These are phyloP conservation scores for Beris chalybata DNA, from an alignment of 2,888 invertebrate genomes.

Conservation along the genomic window DNA sequence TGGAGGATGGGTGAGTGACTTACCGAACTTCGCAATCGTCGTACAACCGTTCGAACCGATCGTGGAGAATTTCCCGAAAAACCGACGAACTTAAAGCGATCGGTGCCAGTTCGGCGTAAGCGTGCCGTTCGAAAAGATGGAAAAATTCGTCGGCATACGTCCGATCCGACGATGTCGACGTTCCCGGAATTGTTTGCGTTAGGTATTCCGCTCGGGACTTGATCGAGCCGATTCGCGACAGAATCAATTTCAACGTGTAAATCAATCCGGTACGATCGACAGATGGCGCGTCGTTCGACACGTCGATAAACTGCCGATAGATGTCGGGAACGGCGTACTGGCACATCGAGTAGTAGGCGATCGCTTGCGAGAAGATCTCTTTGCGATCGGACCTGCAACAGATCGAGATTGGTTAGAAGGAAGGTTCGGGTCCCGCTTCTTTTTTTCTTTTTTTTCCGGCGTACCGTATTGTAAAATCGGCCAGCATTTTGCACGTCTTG, in stretches of 20 bases:
- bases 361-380: constrained; percentile 53
- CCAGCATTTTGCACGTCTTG: constrained; percentile 50
- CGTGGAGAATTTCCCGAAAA: constrained; percentile 51
- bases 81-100: constrained; percentile 52
- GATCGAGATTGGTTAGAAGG: background rate
- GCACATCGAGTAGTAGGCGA: constrained; percentile 55
- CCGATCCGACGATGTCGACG: constrained; percentile 6
- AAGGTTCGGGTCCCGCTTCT: no score
- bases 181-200: constrained; percentile 45
- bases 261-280: constrained; percentile 46
- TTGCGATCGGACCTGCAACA: constrained; percentile 49
- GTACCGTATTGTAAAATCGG: constrained; percentile 54
- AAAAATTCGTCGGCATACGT: constrained; percentile 42
- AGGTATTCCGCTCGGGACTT: constrained; percentile 49
- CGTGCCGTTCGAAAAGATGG: constrained; percentile 48
- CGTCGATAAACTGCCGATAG: constrained; percentile 19
- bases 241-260: constrained; percentile 51
- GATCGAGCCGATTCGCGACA: constrained; percentile 49
- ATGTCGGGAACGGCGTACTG: constrained; percentile 31
- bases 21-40: no score
- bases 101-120: constrained; percentile 49
- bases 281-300: background rate
- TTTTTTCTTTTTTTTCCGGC: no score
- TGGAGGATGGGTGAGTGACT: no score
- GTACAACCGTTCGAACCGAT: constrained; percentile 34